Evolutionary conservation across 35 echinoderm and acorn worm species (phyloP), one percentile per base, ranked within the genome.

Genomic region (Lytechinus variegatus): DNA sequence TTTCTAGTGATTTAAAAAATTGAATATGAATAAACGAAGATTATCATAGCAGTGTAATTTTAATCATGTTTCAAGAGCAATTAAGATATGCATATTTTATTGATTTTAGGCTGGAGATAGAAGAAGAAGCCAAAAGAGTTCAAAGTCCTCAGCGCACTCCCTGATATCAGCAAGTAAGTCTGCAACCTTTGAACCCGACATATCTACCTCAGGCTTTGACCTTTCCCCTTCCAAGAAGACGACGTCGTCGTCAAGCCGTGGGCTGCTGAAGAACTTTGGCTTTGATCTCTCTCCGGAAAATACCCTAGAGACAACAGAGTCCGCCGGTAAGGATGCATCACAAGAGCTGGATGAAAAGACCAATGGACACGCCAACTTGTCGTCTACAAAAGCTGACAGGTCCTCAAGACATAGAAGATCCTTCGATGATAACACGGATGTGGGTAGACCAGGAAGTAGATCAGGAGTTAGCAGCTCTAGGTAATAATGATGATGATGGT

Each of bases 211-310:
- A 19, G 52, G 52, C 4, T 44, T 93, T n/a, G 92, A 93, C 92
- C 92, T 57, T 6, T 93, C 92, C 5, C 92, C 92, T 54, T 13
- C 54, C 92, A 93, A 93, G 11, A 56, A 93, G 92, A 57, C 27
- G 54, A 92, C 54, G 51, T 92, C 95, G 13, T 92, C 89, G 0
- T 61, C 95, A 6, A 96, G 91, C 54, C 87, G 95, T 16, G 56
- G 91, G 56, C 14, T 56, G 27, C 95, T 96, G 19, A 96, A 96
- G 55, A 91, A 55, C 28, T 96, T 96, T 54, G 91, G 55, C 1
- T 96, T 96, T 96, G 89, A 96, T 60, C 56, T 91, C 27, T 91
- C 88, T 86, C 87, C 88, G 6, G 44, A 92, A 24, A 92, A 52
- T 12, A 91, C 56, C 24, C 52, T 90, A 54, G 88, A 6, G 28